Percentiles rank a stretch among this genome's conserved stretches.
Evolutionary conservation across 2,113 vertebrate genomes (phyloP).

Genomic region (Osmerus mordax): DNA sequence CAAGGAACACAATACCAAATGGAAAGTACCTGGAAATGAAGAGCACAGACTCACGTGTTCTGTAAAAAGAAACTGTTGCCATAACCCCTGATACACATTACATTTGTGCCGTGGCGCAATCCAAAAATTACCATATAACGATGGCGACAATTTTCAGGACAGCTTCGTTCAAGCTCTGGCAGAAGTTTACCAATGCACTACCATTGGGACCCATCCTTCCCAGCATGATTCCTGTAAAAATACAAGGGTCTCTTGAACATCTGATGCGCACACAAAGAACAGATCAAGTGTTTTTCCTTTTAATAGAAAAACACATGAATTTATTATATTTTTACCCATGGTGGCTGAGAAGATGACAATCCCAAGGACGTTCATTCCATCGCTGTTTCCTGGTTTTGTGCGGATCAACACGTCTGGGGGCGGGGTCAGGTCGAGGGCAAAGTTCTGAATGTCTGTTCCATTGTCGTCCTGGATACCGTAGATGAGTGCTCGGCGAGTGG

Average conservation of each 20-base stretch:
- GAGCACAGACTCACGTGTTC: neutral
- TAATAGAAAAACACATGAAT: neutral
- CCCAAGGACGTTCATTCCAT: slow-evolving; percentile 95
- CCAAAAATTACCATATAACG: slow-evolving; percentile 83
- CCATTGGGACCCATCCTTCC: slow-evolving; percentile 95
- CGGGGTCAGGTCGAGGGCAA: slow-evolving; percentile 90
- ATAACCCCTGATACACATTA: neutral
- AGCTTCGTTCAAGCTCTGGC: slow-evolving; percentile 93
- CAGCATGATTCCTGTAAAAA: slow-evolving; percentile 87
- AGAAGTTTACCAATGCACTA: slow-evolving; percentile 90
- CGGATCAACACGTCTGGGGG: slow-evolving; percentile 86
- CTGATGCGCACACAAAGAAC: neutral
- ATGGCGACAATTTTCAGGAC: slow-evolving; percentile 96
- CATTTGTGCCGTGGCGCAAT: no score
- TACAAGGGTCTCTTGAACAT: slow-evolving; percentile 7
- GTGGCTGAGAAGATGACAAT: slow-evolving; percentile 97
- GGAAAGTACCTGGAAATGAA: slow-evolving; percentile 86
- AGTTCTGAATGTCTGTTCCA: slow-evolving; percentile 85
- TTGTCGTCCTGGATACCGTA: slow-evolving; percentile 91
- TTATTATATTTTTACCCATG: slow-evolving; percentile 78
- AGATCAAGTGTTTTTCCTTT: neutral
- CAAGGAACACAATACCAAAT: slow-evolving; percentile 95
- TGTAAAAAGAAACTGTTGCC: neutral
- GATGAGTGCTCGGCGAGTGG: slow-evolving; percentile 76
- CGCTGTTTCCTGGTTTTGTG: slow-evolving; percentile 87